Percentiles rank a stretch among this genome's conserved stretches.
Conservation (phyloP, 2,797 vertebrate genomes). For the Petrocephalus sullivani region DNA sequence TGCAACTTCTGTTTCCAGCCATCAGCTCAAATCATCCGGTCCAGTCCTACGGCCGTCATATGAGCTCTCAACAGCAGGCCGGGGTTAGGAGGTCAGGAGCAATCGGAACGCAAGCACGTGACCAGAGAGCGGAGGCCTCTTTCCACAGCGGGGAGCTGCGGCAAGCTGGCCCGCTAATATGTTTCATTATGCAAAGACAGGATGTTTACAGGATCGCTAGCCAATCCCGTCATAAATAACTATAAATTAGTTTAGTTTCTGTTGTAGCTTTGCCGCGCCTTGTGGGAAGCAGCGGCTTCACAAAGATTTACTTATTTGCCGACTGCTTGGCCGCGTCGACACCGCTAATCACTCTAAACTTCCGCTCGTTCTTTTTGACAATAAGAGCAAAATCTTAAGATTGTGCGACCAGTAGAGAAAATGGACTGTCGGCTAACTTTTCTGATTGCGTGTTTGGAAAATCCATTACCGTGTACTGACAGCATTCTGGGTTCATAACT, state of each 20-base stretch:
- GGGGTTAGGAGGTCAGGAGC: constrained; percentile 23
- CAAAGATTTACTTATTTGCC: constrained; percentile 27
- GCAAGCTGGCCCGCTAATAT: constrained; percentile 27
- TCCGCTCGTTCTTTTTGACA: constrained; percentile 13
- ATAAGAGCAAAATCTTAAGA: not conserved
- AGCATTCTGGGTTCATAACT: not conserved
- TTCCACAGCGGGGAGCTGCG: constrained; percentile 21
- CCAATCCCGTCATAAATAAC: constrained; percentile 27
- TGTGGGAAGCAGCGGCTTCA: constrained; percentile 20
- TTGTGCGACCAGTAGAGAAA: not conserved
- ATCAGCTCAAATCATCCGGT: not conserved
- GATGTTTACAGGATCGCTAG: constrained; percentile 35
- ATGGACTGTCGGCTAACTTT: not conserved
- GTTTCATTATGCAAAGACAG: constrained; percentile 32
- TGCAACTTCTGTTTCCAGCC: not conserved
- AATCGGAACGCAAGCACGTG: constrained; percentile 29
- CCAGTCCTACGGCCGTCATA: not conserved
- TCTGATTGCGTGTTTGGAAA: not conserved
- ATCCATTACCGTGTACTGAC: not conserved
- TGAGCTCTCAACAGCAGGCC: constrained; percentile 24
- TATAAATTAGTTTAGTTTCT: constrained; percentile 34
- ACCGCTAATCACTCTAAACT: constrained; percentile 9
- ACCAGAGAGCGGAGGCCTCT: constrained; percentile 11
- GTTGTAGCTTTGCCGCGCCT: not conserved
- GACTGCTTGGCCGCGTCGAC: constrained; percentile 12